Evolutionary conservation across 2,113 vertebrate species (phyloP).

Genomic region (Saccopteryx leptura): DNA sequence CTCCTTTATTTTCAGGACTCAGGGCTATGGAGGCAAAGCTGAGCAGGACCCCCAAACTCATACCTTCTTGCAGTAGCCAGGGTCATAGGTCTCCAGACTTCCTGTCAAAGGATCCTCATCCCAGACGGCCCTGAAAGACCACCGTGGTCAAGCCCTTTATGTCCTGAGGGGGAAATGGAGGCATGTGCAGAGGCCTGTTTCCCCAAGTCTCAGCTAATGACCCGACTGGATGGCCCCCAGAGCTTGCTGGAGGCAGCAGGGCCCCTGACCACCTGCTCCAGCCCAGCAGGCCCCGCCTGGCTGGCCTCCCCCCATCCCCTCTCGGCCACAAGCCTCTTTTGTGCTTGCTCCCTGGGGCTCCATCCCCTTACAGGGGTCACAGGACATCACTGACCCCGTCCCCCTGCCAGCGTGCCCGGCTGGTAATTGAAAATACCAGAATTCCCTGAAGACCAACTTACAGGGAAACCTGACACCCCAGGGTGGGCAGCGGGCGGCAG

Average conservation of each 20-base stretch:
- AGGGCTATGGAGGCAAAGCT: not conserved
- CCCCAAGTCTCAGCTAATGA: not conserved
- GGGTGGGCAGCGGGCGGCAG: slow-evolving; percentile 66
- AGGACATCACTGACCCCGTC: slow-evolving; percentile 83
- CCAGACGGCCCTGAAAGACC: slow-evolving; percentile 58
- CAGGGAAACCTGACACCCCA: slow-evolving; percentile 85
- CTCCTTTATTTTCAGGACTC: not conserved
- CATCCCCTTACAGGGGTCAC: slow-evolving; percentile 80
- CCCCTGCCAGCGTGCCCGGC: slow-evolving; percentile 71
- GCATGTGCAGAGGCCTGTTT: not conserved
- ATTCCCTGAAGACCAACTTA: slow-evolving; percentile 85
- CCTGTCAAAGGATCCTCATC: not conserved
- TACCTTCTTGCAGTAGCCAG: not conserved
- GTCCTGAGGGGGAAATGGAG: not conserved
- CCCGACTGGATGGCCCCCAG: not conserved
- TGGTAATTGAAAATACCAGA: slow-evolving; percentile 91
- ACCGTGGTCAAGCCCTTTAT: not conserved
- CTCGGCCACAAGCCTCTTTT: slow-evolving; percentile 80
- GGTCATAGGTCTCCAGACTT: not conserved
- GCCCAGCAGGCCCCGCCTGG: not conserved
- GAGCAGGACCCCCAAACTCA: not conserved
- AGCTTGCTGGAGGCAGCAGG: not conserved
- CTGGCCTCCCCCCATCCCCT: not conserved
- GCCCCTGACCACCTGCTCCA: slow-evolving; percentile 69
- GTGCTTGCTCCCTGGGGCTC: slow-evolving; percentile 78